phyloP scores from a whole-genome alignment of 2,113 vertebrate species.

The Phocoena phocoena region DNA sequence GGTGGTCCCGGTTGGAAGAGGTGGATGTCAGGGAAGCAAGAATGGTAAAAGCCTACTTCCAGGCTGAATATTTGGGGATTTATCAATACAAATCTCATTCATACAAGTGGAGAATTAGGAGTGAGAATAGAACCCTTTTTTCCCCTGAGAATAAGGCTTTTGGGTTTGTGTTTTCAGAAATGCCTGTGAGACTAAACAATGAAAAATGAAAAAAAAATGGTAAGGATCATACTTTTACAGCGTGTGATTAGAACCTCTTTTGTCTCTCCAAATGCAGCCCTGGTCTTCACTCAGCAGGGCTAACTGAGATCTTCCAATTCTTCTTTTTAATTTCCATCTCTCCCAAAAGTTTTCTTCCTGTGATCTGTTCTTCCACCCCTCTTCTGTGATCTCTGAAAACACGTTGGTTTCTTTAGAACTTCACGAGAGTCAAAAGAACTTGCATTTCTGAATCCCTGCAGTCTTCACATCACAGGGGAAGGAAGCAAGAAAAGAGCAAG shows the following conservation, averaged over 20 bases:
- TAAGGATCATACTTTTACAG: not conserved
- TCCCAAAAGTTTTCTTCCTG: not conserved
- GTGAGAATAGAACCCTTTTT: not conserved
- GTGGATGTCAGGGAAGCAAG: not conserved
- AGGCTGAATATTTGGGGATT: not conserved
- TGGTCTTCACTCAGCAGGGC: not conserved
- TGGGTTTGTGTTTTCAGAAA: conserved; percentile 8
- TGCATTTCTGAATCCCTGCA: not conserved
- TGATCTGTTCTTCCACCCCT: conserved; percentile 2
- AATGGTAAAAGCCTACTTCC: not conserved
- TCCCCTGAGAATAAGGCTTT: not conserved
- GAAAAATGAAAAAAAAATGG: conserved; percentile 2
- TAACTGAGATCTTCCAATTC: not conserved
- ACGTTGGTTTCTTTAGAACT: conserved; percentile 13
- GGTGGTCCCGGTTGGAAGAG: not conserved
- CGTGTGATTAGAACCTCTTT: not conserved
- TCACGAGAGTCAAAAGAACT: not conserved
- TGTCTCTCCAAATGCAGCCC: not conserved
- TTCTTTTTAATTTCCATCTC: conserved; percentile 20
- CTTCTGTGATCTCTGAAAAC: conserved; percentile 33
- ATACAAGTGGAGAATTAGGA: not conserved
- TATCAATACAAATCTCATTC: conserved; percentile 27
- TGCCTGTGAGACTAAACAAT: not conserved
- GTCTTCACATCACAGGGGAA: not conserved
- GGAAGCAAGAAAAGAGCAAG: not conserved